phyloP scores from a whole-genome alignment of 2,797 vertebrate genomes.

The Danio kyathit region DNA sequence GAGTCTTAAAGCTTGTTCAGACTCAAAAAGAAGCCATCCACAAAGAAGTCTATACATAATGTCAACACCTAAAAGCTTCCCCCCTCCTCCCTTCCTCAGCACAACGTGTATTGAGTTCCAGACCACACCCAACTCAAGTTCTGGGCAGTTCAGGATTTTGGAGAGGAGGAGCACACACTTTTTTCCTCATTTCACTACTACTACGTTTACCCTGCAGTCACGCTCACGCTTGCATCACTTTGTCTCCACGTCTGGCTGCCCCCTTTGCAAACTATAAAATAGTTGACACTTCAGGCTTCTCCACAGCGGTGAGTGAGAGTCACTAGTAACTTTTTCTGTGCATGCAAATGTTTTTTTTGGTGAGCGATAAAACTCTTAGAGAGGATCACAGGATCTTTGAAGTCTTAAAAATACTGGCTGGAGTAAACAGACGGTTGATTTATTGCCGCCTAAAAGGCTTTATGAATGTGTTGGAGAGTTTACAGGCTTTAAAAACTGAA shows the following conservation, averaged over 20 bases:
- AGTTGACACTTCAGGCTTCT: slow-evolving; percentile 20
- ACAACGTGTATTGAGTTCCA: slow-evolving; percentile 58
- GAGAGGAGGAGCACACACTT: slow-evolving; percentile 61
- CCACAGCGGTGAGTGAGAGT: slow-evolving; percentile 67
- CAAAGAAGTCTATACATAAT: slow-evolving; percentile 21
- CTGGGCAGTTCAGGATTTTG: slow-evolving; percentile 48
- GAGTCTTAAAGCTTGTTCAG: slow-evolving; percentile 1
- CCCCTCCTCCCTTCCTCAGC: slow-evolving; percentile 41
- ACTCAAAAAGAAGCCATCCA: slow-evolving; percentile 17
- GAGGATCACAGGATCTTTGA: not conserved
- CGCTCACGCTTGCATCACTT: slow-evolving; percentile 52
- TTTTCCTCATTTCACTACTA: slow-evolving; percentile 55
- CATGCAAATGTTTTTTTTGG: not conserved
- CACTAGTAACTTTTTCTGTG: not conserved
- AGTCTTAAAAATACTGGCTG: not conserved
- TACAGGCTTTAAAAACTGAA: not conserved
- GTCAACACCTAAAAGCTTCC: slow-evolving; percentile 48
- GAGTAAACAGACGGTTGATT: not conserved
- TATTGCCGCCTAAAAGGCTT: not conserved
- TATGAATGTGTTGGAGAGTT: not conserved
- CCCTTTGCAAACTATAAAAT: slow-evolving; percentile 15
- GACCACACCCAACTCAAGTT: slow-evolving; percentile 73
- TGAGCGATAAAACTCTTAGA: not conserved
- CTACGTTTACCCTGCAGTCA: slow-evolving; percentile 56
- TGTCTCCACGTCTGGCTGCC: slow-evolving; percentile 53